Evolutionary conservation across 1,140 invertebrate species (phyloP).

Genomic region (Drosophila baimaii): DNA sequence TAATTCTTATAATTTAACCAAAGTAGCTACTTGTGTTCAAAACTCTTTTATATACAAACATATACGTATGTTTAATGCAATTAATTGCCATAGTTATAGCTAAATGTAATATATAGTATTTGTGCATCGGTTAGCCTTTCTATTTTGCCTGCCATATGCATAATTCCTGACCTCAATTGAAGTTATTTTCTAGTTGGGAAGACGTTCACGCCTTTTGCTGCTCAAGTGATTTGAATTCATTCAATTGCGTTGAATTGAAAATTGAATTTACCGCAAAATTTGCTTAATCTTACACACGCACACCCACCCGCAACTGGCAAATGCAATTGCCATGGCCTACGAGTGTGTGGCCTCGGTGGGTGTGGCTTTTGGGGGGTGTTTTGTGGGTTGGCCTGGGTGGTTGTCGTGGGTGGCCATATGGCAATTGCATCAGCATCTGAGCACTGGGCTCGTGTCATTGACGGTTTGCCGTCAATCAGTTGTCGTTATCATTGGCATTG

Average conservation of each 20-base stretch:
- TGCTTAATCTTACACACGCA: conserved; percentile 38
- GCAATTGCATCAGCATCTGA: conserved; percentile 14
- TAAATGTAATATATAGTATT: neutral
- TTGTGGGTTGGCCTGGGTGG: conserved; percentile 3
- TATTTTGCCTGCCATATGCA: neutral
- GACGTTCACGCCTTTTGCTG: conserved; percentile 32
- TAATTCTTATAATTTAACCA: neutral
- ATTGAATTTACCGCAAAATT: conserved; percentile 51
- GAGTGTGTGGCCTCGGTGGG: conserved; percentile 10
- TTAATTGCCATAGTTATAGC: neutral
- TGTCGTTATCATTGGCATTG: conserved; percentile 32
- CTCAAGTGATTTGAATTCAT: conserved; percentile 22
- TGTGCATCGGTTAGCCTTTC: no score
- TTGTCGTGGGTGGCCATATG: conserved; percentile 32
- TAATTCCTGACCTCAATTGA: conserved; percentile 4
- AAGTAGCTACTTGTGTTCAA: neutral
- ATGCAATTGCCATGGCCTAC: conserved; percentile 17
- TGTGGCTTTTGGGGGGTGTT: neutral
- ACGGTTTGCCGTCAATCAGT: conserved; percentile 72
- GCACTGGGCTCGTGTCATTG: conserved; percentile 44
- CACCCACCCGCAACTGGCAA: conserved; percentile 6
- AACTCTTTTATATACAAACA: neutral
- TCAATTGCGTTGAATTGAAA: conserved; percentile 39
- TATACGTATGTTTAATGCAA: neutral
- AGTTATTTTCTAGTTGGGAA: conserved; percentile 12